Conservation (phyloP, 2,888 invertebrate genomes). For the Tetragonula carbonaria region DNA sequence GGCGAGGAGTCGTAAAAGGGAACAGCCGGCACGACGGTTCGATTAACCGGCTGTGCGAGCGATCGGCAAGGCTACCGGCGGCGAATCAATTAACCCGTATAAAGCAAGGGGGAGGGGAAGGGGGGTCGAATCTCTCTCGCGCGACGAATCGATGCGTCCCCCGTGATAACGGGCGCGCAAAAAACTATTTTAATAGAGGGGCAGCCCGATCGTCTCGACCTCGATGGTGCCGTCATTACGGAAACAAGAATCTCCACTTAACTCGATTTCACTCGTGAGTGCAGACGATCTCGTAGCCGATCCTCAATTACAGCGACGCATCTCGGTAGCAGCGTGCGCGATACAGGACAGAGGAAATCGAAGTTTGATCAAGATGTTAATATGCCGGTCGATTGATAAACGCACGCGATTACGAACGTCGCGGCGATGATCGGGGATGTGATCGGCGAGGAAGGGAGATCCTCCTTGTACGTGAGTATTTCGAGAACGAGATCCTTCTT, state of each 20-base stretch:
- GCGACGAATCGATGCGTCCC: slow-evolving; percentile 2
- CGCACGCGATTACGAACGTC: slow-evolving; percentile 11
- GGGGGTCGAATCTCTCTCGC: background rate
- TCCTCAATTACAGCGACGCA: slow-evolving; percentile 39
- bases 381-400: slow-evolving; percentile 11
- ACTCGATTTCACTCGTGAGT: slow-evolving; percentile 26
- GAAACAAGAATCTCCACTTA: slow-evolving; percentile 52
- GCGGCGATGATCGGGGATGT: too few relatives aligned
- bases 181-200: slow-evolving; percentile 11
- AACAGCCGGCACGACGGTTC: background rate
- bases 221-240: slow-evolving; percentile 45
- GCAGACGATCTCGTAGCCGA: slow-evolving; percentile 6
- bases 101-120: background rate
- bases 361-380: slow-evolving; percentile 39
- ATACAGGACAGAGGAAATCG: background rate
- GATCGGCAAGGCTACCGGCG: background rate
- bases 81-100: slow-evolving; percentile 12
- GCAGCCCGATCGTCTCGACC: slow-evolving; percentile 8
- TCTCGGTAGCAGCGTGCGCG: background rate
- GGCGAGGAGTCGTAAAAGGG: background rate
- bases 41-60: background rate
- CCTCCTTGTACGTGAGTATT: too few relatives aligned
- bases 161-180: slow-evolving; percentile 19
- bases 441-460: background rate
- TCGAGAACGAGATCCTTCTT: background rate